These are phyloP conservation scores for Protaetia brevitarsis DNA, from an alignment of 1,140 invertebrate species.

Conservation along the genomic window DNA sequence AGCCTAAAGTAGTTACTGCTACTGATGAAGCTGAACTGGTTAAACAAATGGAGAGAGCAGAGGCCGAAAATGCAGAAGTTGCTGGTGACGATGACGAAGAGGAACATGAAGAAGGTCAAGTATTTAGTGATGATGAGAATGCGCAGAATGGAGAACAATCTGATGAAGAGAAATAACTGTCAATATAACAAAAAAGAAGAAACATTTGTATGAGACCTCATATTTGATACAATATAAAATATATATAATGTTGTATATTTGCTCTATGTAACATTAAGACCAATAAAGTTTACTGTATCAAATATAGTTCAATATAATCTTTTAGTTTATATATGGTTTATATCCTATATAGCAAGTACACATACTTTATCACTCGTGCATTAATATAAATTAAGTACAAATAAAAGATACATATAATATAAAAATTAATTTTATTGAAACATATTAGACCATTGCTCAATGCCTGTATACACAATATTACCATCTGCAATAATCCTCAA, in stretches of 20 bases:
- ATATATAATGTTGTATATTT: background rate
- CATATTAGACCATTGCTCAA: too few relatives aligned
- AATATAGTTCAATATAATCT: too few relatives aligned
- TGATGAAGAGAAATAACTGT: conserved; percentile 25
- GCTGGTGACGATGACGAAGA: conserved; percentile 85
- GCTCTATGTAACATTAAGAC: background rate
- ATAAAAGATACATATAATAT: too few relatives aligned
- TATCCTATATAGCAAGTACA: too few relatives aligned
- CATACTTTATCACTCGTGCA: too few relatives aligned
- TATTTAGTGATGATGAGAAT: conserved; percentile 50
- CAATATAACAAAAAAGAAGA: background rate
- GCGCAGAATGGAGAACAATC: conserved; percentile 41
- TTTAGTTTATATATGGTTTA: too few relatives aligned
- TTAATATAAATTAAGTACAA: too few relatives aligned
- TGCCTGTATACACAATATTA: too few relatives aligned
- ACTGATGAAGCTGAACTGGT: conserved; percentile 94
- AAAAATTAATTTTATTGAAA: too few relatives aligned
- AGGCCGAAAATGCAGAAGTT: conserved; percentile 92
- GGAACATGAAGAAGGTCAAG: conserved; percentile 56
- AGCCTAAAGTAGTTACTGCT: conserved; percentile 98
- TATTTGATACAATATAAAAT: background rate
- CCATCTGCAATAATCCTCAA: too few relatives aligned
- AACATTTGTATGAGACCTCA: background rate
- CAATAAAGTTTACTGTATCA: too few relatives aligned
- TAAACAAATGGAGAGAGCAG: conserved; percentile 88